Percentiles rank a stretch among this genome's conserved stretches.
These are phyloP conservation scores for Dusona sp. DNA, from an alignment of 2,888 invertebrate genomes.

Conservation along the genomic window DNA sequence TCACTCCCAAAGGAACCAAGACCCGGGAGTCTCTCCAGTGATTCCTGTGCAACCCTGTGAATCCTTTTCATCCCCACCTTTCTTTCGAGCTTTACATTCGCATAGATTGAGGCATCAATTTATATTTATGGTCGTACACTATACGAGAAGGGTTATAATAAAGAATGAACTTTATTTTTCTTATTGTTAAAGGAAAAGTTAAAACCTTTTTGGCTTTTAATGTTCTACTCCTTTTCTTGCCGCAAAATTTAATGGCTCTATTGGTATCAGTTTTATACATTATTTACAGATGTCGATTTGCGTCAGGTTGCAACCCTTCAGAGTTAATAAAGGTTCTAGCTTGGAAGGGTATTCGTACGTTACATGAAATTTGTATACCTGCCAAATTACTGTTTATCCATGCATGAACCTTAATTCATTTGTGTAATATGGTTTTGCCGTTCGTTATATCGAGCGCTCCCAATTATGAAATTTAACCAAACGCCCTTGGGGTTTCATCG, in stretches of 20 bases:
- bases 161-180: not conserved
- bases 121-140: not conserved
- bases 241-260: not conserved
- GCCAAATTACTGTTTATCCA: constrained; percentile 25
- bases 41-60: constrained; percentile 67
- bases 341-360: not conserved
- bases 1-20: constrained; percentile 66
- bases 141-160: not conserved
- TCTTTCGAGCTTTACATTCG: constrained; percentile 4
- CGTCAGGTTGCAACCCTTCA: not conserved
- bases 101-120: constrained; percentile 11
- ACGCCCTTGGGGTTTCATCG: not conserved
- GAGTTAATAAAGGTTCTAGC: not conserved
- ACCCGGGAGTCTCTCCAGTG: constrained; percentile 70
- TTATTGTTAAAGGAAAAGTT: not conserved
- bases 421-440: not conserved
- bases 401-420: constrained; percentile 35
- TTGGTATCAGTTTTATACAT: not conserved
- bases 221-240: not conserved
- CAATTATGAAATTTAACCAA: constrained; percentile 1
- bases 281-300: not conserved
- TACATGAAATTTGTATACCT: not conserved
- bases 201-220: not conserved
- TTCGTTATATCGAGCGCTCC: not conserved
- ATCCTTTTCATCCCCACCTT: constrained; percentile 54